A percentile compares a stretch with the other conserved stretches of the same genome.
These are phyloP conservation scores for Glossosoma conforme DNA, from an alignment of 1,140 invertebrate species.

Conservation along the genomic window DNA sequence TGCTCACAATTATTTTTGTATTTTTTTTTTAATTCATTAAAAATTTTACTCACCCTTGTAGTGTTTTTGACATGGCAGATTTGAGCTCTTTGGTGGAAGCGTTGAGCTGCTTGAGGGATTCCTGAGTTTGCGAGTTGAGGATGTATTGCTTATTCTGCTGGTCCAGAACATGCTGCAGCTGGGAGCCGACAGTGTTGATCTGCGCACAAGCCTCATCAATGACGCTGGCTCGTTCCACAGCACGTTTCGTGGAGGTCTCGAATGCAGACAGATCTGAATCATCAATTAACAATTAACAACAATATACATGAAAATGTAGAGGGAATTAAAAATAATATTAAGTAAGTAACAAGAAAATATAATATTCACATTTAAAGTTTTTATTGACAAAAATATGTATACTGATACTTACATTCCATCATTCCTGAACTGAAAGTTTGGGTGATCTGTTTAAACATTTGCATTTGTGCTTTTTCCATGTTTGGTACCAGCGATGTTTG, in stretches of 20 bases:
- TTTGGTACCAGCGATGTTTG: slow-evolving; percentile 69
- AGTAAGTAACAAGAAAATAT: neutral
- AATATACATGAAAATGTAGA: neutral
- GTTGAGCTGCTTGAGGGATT: slow-evolving; percentile 27
- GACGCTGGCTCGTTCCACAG: slow-evolving; percentile 12
- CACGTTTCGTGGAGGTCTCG: slow-evolving; percentile 39
- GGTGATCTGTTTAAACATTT: slow-evolving; percentile 84
- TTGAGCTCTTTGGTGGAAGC: slow-evolving; percentile 27
- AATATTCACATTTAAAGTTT: no score
- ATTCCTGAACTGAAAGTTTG: slow-evolving; percentile 80
- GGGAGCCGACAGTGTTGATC: slow-evolving; percentile 15
- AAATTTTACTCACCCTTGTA: slow-evolving; percentile 21
- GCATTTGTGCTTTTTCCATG: slow-evolving; percentile 78
- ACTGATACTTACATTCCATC: slow-evolving; percentile 76
- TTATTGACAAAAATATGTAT: slow-evolving; percentile 1
- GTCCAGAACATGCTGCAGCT: slow-evolving; percentile 26
- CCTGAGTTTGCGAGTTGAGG: slow-evolving; percentile 25
- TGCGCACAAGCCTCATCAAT: slow-evolving; percentile 21
- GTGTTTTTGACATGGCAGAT: slow-evolving; percentile 18
- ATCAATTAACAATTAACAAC: neutral
- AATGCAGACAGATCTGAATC: slow-evolving; percentile 48
- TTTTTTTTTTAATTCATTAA: neutral
- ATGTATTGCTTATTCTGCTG: slow-evolving; percentile 27
- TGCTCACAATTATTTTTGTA: no score
- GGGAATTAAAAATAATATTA: slow-evolving; percentile 2